Evolutionary conservation across 2,888 invertebrate genomes (phyloP).

Genomic region (Chrysolina americana): DNA sequence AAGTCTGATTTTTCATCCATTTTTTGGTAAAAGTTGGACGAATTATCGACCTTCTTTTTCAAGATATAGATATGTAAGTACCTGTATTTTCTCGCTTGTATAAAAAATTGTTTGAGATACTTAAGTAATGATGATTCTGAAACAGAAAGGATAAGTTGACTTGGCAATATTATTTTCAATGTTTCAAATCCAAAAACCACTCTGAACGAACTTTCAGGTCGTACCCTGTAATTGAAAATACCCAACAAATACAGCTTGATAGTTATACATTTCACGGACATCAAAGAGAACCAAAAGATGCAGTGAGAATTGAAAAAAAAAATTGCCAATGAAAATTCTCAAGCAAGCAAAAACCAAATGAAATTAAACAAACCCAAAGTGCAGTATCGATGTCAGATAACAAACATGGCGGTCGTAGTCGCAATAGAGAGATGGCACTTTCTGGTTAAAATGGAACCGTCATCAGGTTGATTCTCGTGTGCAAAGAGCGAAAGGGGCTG

Average conservation of each 20-base stretch:
- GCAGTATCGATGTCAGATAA: constrained; percentile 11
- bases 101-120: too few relatives aligned
- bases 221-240: too few relatives aligned
- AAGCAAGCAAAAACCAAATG: not conserved
- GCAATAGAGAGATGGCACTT: constrained; percentile 50
- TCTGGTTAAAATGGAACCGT: constrained; percentile 62
- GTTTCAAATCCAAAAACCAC: too few relatives aligned
- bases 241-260: not conserved
- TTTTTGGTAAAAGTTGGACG: too few relatives aligned
- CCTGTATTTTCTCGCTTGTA: too few relatives aligned
- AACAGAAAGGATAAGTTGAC: too few relatives aligned
- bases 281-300: not conserved
- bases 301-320: not conserved
- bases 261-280: not conserved
- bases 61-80: too few relatives aligned
- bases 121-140: too few relatives aligned
- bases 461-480: constrained; percentile 49
- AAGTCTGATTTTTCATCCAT: too few relatives aligned
- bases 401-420: constrained; percentile 31
- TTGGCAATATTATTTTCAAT: too few relatives aligned
- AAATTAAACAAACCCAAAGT: constrained; percentile 3
- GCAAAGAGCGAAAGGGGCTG: constrained; percentile 44
- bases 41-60: too few relatives aligned
- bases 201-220: too few relatives aligned
- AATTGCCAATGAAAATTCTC: not conserved